Base-by-base conservation (phyloP, 1,140 invertebrate species). In the Drosophila arawakana region DNA sequence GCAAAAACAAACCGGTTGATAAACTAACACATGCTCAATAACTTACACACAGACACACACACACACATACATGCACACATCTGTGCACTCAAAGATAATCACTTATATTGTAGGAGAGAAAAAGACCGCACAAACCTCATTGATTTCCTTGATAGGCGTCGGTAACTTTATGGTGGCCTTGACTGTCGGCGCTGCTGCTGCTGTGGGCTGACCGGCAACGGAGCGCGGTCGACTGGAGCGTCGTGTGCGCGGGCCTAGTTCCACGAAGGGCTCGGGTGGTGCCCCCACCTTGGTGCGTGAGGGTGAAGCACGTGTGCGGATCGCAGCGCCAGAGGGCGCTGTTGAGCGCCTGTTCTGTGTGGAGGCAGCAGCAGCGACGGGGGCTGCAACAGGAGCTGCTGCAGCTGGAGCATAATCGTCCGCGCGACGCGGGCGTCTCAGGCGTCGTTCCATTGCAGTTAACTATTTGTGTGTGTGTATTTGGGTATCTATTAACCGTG, bases 161-260 rank as follows among this genome's bases (percentile, higher is more conserved):
- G 73, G 81, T 7, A 61, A 43, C 54, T 85, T 82, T 6, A 73
- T 25, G 4, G 73, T 43, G 46, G 62, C 44, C 76, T 80, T 86
- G 59, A 44, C 7, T 10, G 74, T 46, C 2, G 58, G 54, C 30
- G 52, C 13, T 2, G 58, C 58, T 35, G 52, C 13, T 5, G 47
- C 58, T 2, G 62, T 52, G 0, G 80, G n/a, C 2, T 69, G 58
- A 0, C 68, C 80, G 6, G 67, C 41, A 3, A 82, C 76, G 8
- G 81, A 83, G 9, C 86, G 78, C 4, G 90, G 86, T 13, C 90
- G 62, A 18, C 90, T 91, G 44, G 90, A 90, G 55, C 90, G 90
- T 0, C 90, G 76, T 6, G 76, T 77, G 10, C 78, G 89, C 10
- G 74, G 70, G 0, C 61, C 66, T 0, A 55, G 11, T 7, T 72